A percentile compares a stretch with the other conserved stretches of the same genome.
Conservation (phyloP, 2,797 vertebrate species). For the Spinibarbus caldwelli region DNA sequence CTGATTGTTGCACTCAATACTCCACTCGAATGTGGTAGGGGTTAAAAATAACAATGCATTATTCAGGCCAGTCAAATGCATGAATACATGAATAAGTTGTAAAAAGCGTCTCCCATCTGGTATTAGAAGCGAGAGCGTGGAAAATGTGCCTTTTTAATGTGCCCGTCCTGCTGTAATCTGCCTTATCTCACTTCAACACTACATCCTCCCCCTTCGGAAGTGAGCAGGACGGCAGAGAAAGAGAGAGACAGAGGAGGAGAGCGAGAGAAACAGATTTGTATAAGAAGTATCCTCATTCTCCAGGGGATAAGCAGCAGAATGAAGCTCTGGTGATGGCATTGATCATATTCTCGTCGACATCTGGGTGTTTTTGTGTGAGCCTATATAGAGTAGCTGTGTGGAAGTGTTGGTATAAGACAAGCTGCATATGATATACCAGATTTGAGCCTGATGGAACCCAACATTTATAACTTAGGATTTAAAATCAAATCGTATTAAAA, state of each 20-base stretch:
- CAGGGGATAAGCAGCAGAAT: slow-evolving; percentile 55
- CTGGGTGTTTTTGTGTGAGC: slow-evolving; percentile 10
- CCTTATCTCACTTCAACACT: slow-evolving; percentile 63
- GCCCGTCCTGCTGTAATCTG: slow-evolving; percentile 58
- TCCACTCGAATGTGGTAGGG: slow-evolving; percentile 26
- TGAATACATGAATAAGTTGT: slow-evolving; percentile 76
- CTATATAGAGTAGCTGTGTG: background rate
- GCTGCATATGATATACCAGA: background rate
- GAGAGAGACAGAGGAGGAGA: slow-evolving; percentile 16
- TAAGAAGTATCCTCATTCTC: slow-evolving; percentile 61
- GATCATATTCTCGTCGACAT: slow-evolving; percentile 37
- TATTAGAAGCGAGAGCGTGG: slow-evolving; percentile 44
- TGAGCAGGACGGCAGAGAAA: slow-evolving; percentile 36
- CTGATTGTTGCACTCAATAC: slow-evolving; percentile 36
- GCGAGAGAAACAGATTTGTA: slow-evolving; percentile 55
- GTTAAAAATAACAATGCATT: slow-evolving; percentile 74
- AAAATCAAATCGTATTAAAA: background rate
- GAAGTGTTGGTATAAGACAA: slow-evolving; percentile 17
- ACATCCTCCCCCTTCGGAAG: slow-evolving; percentile 49
- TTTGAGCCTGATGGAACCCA: background rate
- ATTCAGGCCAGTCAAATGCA: slow-evolving; percentile 75
- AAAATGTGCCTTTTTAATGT: slow-evolving; percentile 57
- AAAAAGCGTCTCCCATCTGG: slow-evolving; percentile 63
- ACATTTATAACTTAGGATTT: background rate
- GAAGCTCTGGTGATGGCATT: slow-evolving; percentile 56